Percentiles rank a stretch among this genome's conserved stretches.
Evolutionary conservation across 2,888 invertebrate genomes (phyloP).

Genomic region (Drosophila tanythrix): DNA sequence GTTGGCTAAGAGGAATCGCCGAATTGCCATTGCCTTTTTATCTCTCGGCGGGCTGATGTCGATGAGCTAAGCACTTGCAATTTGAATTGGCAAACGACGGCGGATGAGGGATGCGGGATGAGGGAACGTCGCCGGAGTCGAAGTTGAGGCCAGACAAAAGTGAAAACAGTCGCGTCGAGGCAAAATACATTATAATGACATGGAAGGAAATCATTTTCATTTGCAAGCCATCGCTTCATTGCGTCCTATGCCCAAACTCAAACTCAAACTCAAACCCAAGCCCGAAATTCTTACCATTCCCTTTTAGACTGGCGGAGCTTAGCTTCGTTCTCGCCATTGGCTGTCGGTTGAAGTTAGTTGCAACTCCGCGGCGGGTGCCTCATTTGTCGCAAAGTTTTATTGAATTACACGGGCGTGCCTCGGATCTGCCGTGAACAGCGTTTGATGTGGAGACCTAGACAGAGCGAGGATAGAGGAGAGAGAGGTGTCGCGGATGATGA

Average conservation of each 20-base stretch:
- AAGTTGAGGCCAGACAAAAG: conserved; percentile 56
- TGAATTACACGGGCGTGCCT: conserved; percentile 79
- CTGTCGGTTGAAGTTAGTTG: conserved; percentile 57
- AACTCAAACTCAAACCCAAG: conserved; percentile 1
- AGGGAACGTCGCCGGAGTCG: background rate
- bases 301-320: background rate
- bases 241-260: conserved; percentile 22
- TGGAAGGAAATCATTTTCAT: conserved; percentile 80
- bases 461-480: background rate
- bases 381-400: conserved; percentile 82
- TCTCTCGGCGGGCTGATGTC: conserved; percentile 31
- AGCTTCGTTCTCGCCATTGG: conserved; percentile 36
- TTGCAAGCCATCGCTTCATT: conserved; percentile 70
- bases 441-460: conserved; percentile 53
- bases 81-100: background rate
- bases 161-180: conserved; percentile 67
- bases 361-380: conserved; percentile 62
- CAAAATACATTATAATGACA: conserved; percentile 77
- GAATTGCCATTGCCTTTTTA: conserved; percentile 41
- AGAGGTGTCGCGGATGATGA: background rate
- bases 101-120: conserved; percentile 10
- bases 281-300: background rate
- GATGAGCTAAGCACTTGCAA: conserved; percentile 56
- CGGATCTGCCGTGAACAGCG: conserved; percentile 54
- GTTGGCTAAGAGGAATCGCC: conserved; percentile 51